Conservation (phyloP, 2,797 vertebrate species). For the Pyrocephalus nanus region DNA sequence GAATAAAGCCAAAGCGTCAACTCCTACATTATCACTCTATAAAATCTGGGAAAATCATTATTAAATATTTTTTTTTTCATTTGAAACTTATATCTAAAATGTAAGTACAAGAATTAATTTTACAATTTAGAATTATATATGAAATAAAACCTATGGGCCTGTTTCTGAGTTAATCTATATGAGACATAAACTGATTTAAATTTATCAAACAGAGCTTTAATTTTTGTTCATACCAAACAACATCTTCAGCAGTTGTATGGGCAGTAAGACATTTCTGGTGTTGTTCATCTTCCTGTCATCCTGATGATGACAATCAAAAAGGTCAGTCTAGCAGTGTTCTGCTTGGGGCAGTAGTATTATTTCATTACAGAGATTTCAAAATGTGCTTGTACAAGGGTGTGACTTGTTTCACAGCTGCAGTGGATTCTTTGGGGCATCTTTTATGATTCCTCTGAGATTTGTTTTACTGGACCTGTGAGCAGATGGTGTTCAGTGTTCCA, state of each 20-base stretch:
- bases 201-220: background rate
- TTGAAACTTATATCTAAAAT: background rate
- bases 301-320: background rate
- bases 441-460: background rate
- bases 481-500: background rate
- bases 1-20: background rate
- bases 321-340: background rate
- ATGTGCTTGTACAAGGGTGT: background rate
- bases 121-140: background rate
- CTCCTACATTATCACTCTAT: background rate
- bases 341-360: background rate
- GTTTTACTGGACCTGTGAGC: background rate
- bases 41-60: background rate
- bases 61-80: background rate
- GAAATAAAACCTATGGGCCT: background rate
- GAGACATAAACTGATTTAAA: background rate
- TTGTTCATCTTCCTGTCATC: background rate
- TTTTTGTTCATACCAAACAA: background rate
- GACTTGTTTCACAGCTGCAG: background rate
- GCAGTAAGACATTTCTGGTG: background rate
- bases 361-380: background rate
- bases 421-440: background rate
- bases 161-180: background rate
- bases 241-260: background rate
- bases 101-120: background rate